These are phyloP conservation scores for Lasius fuliginosus DNA, from an alignment of 2,888 invertebrate genomes.

Conservation along the genomic window DNA sequence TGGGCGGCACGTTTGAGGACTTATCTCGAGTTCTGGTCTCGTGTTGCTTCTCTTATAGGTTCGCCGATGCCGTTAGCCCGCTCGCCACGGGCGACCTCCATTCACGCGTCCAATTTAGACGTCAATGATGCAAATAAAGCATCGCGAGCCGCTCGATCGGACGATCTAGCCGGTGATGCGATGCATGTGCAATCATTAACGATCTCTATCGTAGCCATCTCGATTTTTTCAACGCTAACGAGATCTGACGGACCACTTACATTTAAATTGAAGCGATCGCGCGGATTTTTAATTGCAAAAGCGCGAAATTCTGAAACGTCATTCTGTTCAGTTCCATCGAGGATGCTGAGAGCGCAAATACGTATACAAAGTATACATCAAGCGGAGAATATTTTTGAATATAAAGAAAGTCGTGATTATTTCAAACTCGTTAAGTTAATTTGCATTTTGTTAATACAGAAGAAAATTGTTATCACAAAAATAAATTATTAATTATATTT, in stretches of 20 bases:
- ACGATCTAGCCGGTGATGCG: slow-evolving; percentile 43
- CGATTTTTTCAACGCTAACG: slow-evolving; percentile 37
- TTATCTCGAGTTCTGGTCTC: slow-evolving; percentile 79
- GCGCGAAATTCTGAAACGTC: not conserved
- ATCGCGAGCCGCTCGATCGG: slow-evolving; percentile 66
- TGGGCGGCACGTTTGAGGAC: slow-evolving; percentile 82
- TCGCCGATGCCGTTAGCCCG: slow-evolving; percentile 69
- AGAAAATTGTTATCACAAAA: not conserved
- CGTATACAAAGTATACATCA: not conserved
- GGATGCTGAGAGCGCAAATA: not conserved
- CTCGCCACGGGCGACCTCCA: slow-evolving; percentile 75
- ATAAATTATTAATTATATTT: not conserved
- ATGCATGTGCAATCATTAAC: slow-evolving; percentile 41
- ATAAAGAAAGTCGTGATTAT: not conserved
- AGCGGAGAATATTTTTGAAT: not conserved
- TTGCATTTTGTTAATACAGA: not conserved
- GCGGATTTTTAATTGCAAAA: slow-evolving; percentile 12
- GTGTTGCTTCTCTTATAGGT: slow-evolving; percentile 60
- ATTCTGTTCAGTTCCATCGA: not conserved
- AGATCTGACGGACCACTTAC: slow-evolving; percentile 28
- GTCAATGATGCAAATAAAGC: slow-evolving; percentile 78
- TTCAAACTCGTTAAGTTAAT: not conserved
- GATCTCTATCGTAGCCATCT: slow-evolving; percentile 44
- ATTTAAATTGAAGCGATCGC: not conserved
- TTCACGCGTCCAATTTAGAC: slow-evolving; percentile 80